Base-by-base conservation (phyloP, 2,888 invertebrate species). In the Dryobota labecula region DNA sequence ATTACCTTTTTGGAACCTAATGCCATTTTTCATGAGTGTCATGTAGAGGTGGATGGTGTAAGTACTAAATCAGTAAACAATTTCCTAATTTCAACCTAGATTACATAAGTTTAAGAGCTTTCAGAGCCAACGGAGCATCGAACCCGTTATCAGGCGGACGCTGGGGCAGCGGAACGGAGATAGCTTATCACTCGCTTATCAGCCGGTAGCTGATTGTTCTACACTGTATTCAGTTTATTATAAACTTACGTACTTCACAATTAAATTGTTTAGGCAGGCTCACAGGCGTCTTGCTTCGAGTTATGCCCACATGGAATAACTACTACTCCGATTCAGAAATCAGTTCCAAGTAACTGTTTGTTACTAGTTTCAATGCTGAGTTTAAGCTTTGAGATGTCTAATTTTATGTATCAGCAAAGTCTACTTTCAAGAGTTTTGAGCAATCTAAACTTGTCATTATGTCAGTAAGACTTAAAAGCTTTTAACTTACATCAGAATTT, bases 151-250 rank as follows among this genome's bases (percentile, higher is more conserved):
- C 94, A 80, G 84, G 82, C 82, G 91, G 88, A 90, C 89, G 90
- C 86, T 89, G 90, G 84, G 89, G 87, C 89, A 89, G 90, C 92
- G 92, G 93, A 92, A 93, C 88, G 88, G 83, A 84, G 90, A 91
- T 88, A 89, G 79, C 84, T 84, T 92, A 91, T 92, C 91, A 80
- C 61, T 75, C 76, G 82, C 70, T 85, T 88, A 88, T 83, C 83
- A 86, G 83, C 72, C 81, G 81, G 81, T 79, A 78, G 76, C 75
- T 60, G 82, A 68, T 66, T 74, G 76, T 70, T 76, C 66, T 67
- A 65, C 80, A 65, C 66, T 65, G 71, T 73, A 58, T 57, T 64
- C 51, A 15, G 68, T 54, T 75, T 64, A 56, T 63, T 65, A 36
- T 63, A 24, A 64, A 67, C 57, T 73, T 67, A 30, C 27, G 6